These are phyloP conservation scores for Pogonus chalceus DNA, from an alignment of 1,140 invertebrate species.

Conservation along the genomic window DNA sequence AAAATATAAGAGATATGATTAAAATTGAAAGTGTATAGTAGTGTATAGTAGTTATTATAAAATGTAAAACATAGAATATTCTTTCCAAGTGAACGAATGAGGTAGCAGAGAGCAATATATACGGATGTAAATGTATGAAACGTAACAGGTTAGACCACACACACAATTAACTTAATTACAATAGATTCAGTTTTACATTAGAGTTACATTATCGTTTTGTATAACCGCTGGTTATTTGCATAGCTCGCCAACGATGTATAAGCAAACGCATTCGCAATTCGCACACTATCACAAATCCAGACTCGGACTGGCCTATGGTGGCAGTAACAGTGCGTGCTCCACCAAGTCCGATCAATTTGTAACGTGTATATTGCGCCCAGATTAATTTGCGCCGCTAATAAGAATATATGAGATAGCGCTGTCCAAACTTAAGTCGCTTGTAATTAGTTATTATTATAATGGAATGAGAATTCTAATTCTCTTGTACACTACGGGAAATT, in stretches of 20 bases:
- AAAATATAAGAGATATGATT: too few relatives aligned
- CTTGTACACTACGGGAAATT: not conserved
- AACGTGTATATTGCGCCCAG: too few relatives aligned
- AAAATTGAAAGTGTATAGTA: too few relatives aligned
- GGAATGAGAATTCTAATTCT: not conserved
- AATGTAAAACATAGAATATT: too few relatives aligned
- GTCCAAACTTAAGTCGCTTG: not conserved
- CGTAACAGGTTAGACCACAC: not conserved
- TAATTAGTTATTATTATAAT: slow-evolving; percentile 3
- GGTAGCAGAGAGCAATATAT: too few relatives aligned
- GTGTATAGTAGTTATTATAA: too few relatives aligned
- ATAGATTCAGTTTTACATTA: slow-evolving; percentile 6
- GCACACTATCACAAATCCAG: not conserved
- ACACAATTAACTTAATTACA: slow-evolving; percentile 7
- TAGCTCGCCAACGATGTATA: not conserved
- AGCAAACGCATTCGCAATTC: not conserved
- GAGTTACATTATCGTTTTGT: slow-evolving; percentile 5
- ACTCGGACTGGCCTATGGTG: not conserved
- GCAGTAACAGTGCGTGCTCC: not conserved
- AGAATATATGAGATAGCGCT: not conserved
- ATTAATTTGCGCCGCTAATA: slow-evolving; percentile 1
- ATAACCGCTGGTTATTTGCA: slow-evolving; percentile 1
- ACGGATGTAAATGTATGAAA: not conserved
- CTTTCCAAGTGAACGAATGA: too few relatives aligned
- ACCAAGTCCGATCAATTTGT: not conserved